phyloP scores from a whole-genome alignment of 1,140 invertebrate genomes.

The Saccostrea echinata region DNA sequence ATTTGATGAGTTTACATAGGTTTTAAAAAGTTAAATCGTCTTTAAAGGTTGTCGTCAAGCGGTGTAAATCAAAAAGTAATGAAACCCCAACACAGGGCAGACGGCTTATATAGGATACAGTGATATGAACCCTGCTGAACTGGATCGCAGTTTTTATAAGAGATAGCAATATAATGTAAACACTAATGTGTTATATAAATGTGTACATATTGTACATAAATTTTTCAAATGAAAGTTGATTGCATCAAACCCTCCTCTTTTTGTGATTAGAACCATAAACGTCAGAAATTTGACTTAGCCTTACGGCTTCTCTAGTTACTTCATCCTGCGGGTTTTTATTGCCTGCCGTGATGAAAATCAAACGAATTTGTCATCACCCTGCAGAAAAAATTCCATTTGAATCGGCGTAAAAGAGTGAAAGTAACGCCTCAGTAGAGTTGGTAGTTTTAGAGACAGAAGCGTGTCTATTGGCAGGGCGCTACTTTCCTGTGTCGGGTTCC shows the following conservation, averaged over 20 bases:
- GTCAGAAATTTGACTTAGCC: not conserved
- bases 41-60: not conserved
- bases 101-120: constrained; percentile 3
- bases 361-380: constrained; percentile 18
- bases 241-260: not conserved
- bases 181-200: constrained; percentile 19
- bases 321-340: not conserved
- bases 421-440: not conserved
- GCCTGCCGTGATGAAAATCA: constrained; percentile 30
- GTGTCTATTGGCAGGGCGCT: constrained; percentile 1
- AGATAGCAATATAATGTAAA: constrained; percentile 25
- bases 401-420: constrained; percentile 13
- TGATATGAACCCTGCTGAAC: constrained; percentile 22
- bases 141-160: constrained; percentile 14
- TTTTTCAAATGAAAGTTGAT: constrained; percentile 26
- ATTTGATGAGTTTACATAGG: not conserved
- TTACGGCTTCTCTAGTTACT: constrained; percentile 3
- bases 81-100: not conserved
- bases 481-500: constrained; percentile 12
- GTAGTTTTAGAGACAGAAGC: not conserved
- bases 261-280: not conserved
- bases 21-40: not conserved
- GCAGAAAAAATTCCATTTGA: constrained; percentile 11
- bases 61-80: constrained; percentile 29
- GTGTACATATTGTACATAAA: constrained; percentile 5